These are phyloP conservation scores for Drosophila littoralis DNA, from an alignment of 1,140 invertebrate species.

Conservation along the genomic window DNA sequence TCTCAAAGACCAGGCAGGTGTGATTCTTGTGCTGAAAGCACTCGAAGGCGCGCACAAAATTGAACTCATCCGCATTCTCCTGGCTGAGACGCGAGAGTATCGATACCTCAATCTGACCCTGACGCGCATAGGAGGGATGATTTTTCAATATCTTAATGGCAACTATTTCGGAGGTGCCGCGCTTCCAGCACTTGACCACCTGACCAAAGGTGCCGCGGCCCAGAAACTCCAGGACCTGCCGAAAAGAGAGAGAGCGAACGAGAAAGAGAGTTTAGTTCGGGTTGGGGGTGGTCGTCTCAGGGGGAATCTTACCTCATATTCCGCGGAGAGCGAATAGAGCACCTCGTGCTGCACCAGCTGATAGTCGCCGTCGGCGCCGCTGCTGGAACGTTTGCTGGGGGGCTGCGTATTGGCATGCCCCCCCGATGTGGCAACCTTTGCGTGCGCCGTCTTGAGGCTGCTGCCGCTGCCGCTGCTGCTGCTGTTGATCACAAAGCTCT, in stretches of 20 bases:
- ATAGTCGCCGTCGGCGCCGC: conserved; percentile 97
- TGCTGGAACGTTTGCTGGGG: conserved; percentile 87
- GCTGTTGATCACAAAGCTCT: conserved; percentile 40
- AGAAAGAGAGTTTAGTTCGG: neutral
- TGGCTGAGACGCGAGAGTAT: conserved; percentile 98
- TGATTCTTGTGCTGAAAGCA: conserved; percentile 99
- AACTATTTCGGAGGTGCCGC: conserved; percentile 99
- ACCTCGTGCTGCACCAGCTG: conserved; percentile 99
- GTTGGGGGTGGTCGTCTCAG: too few species aligned
- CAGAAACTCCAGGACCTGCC: conserved; percentile 97
- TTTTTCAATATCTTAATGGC: conserved; percentile 99
- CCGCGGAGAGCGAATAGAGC: conserved; percentile 95
- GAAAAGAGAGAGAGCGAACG: neutral
- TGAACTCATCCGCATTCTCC: conserved; percentile 99
- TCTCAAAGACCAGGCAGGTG: conserved; percentile 99
- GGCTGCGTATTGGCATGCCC: conserved; percentile 84
- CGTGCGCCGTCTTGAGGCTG: conserved; percentile 83
- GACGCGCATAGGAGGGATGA: conserved; percentile 99
- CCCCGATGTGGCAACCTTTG: conserved; percentile 84
- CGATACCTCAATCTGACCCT: conserved; percentile 99
- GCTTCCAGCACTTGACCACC: conserved; percentile 99
- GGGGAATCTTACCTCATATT: conserved; percentile 92
- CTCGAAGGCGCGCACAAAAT: conserved; percentile 99
- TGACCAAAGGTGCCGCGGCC: conserved; percentile 99
- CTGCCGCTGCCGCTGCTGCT: conserved; percentile 59